Evolutionary conservation across 2,888 invertebrate species (phyloP).

Genomic region (Rhamnusium bicolor): DNA sequence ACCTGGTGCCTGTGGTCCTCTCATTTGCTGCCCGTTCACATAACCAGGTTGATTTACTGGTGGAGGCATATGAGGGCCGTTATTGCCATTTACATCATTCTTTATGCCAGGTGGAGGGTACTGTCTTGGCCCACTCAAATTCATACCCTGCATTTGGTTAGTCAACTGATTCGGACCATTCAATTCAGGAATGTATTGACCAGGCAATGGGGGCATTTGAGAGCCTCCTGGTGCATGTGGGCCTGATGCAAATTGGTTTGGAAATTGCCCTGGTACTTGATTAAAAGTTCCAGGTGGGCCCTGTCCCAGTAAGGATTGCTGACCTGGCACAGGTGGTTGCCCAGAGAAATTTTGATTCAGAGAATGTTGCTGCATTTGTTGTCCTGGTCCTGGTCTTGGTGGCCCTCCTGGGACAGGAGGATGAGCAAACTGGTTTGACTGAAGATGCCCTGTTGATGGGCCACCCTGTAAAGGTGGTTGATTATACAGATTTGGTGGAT

Average conservation of each 20-base stretch:
- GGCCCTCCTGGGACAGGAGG: conserved; percentile 20
- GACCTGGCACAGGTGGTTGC: conserved; percentile 43
- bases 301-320: conserved; percentile 35
- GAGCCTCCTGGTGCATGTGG: conserved; percentile 31
- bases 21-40: conserved; percentile 59
- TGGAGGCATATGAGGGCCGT: conserved; percentile 73
- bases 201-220: conserved; percentile 43
- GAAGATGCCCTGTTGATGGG: conserved; percentile 31
- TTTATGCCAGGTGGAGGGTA: conserved; percentile 61
- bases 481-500: neutral
- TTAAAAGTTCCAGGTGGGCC: conserved; percentile 13
- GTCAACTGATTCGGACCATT: conserved; percentile 60
- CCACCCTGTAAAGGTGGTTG: conserved; percentile 26
- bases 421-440: conserved; percentile 13
- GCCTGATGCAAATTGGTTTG: conserved; percentile 38
- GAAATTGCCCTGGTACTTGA: conserved; percentile 21
- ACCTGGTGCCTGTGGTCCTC: conserved; percentile 51
- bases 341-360: conserved; percentile 21
- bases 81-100: conserved; percentile 62
- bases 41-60: conserved; percentile 64
- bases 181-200: conserved; percentile 49
- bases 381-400: conserved; percentile 19
- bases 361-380: conserved; percentile 20
- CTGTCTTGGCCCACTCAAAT: conserved; percentile 64
- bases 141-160: conserved; percentile 70